Base-by-base conservation (phyloP, 2,113 vertebrate genomes). In the Chaenocephalus aceratus region DNA sequence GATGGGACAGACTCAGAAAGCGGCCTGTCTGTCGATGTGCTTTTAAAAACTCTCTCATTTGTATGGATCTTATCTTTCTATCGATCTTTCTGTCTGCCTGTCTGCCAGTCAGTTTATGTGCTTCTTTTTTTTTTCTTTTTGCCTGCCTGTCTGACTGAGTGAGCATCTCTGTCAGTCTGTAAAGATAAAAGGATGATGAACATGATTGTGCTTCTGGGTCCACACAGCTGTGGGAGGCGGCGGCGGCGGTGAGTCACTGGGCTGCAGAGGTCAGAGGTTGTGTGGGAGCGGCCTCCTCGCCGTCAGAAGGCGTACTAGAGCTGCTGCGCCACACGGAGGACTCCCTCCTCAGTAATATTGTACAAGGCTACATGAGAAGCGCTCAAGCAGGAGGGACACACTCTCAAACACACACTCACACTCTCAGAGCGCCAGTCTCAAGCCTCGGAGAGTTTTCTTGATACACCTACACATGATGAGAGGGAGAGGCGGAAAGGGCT, bases 241-340 rank as follows among this genome's bases (percentile, higher is more conserved):
- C 30, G 72, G 61, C 26, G 71, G 72, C 54, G 72, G 72, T 2
- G 75, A 72, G 78, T 70, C 49, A 70, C 84, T 77, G 85, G 85
- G 85, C 82, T 88, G 89, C 85, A 83, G 91, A 93, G 90, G 89
- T 92, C 86, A 83, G 78, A 89, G 90, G 88, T 91, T 89, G 91
- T 86, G 89, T 86, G 83, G 84, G 77, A 88, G 87, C 64, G 36
- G 82, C 77, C 83, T 82, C 86, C 83, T 86, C 41, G 60, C 62
- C 36, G 26, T 49, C 26, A 49, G 80, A 64, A 85, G 72, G 82
- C 10, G 18, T 10, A 61, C 75, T 74, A 68, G 80, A 87, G 80
- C 86, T 87, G 85, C 90, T 71, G 82, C 80, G 72, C 73, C 82
- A 75, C 66, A 81, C 49, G 67, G 75, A 82, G 63, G 72, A 76